Evolutionary conservation across 2,888 invertebrate genomes (phyloP).

Genomic region (Synergus itoensis): DNA sequence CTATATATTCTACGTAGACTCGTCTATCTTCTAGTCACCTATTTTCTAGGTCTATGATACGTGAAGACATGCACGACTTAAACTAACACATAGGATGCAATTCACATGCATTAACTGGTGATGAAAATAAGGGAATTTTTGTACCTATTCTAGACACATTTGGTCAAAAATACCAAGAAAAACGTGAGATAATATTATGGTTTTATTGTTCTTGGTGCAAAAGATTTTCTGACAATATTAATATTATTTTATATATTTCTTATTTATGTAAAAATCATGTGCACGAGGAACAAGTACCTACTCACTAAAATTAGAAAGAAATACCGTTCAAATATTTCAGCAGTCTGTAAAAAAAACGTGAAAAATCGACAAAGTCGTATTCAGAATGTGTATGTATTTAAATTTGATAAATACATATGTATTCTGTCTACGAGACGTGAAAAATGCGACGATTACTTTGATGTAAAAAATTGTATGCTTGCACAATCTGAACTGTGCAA

Average conservation of each 20-base stretch:
- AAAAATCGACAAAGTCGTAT: not conserved
- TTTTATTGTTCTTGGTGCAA: not conserved
- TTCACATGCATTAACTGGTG: not conserved
- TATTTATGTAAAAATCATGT: not conserved
- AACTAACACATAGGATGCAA: conserved; percentile 2
- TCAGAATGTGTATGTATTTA: not conserved
- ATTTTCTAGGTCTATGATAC: not conserved
- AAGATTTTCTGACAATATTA: not conserved
- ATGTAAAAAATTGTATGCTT: not conserved
- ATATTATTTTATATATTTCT: not conserved
- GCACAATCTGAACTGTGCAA: conserved; percentile 11
- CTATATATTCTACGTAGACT: conserved; percentile 11
- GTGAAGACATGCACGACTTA: conserved; percentile 6
- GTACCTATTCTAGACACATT: not conserved
- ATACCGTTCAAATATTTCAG: conserved; percentile 43
- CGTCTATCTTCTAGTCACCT: not conserved
- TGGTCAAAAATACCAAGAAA: not conserved
- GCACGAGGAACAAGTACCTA: not conserved
- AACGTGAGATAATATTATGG: not conserved
- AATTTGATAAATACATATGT: not conserved
- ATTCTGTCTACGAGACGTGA: not conserved
- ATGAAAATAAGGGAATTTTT: conserved; percentile 2
- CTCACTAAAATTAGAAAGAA: not conserved
- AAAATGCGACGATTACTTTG: not conserved
- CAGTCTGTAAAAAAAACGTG: not conserved